Base-by-base conservation (phyloP, 2,797 vertebrate genomes). In the Channa striata region DNA sequence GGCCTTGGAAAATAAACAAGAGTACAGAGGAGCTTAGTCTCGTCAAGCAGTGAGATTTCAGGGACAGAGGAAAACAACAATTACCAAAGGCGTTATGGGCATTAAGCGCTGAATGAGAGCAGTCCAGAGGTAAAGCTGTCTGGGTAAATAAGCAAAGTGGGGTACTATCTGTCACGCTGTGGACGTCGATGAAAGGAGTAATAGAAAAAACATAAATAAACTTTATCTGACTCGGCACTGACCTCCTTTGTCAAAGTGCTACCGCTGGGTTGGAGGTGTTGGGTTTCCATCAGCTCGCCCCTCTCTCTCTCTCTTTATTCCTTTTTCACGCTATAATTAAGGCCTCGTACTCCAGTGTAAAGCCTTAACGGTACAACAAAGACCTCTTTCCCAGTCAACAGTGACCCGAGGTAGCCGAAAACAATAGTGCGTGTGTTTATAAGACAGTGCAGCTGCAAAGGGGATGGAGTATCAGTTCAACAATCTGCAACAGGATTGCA, bases 1-100 rank as follows among this genome's bases (percentile, higher is more conserved):
- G 81, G 88, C 83, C 87, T 92, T 89, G 89, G 85, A 93, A 94
- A 94, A 93, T 89, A 94, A 94, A 93, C 91, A 93, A 75, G 72
- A 89, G 79, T 89, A 90, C 90, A 91, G 87, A 89, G 86, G 78
- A 74, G 81, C 87, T 89, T 86, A 87, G 83, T 90, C 84, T 78
- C 83, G 78, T 86, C 87, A 91, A 89, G 82, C 78, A 63, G 69
- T 78, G 79, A 82, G 82, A 84, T 88, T 90, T 89, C 81, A 82
- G 87, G 78, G 86, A 77, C 77, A 88, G 82, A 91, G 90, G 89
- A 92, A 91, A 91, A 91, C 84, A 90, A 89, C 80, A 89, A 92
- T 93, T 92, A 93, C 89, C 83, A 64, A 80, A 74, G 72, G 87
- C 74, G 68, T 85, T 87, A 87, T 85, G 86, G 84, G 88, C 86